Conservation (phyloP, 2,797 vertebrate genomes). For the Oreortyx pictus region DNA sequence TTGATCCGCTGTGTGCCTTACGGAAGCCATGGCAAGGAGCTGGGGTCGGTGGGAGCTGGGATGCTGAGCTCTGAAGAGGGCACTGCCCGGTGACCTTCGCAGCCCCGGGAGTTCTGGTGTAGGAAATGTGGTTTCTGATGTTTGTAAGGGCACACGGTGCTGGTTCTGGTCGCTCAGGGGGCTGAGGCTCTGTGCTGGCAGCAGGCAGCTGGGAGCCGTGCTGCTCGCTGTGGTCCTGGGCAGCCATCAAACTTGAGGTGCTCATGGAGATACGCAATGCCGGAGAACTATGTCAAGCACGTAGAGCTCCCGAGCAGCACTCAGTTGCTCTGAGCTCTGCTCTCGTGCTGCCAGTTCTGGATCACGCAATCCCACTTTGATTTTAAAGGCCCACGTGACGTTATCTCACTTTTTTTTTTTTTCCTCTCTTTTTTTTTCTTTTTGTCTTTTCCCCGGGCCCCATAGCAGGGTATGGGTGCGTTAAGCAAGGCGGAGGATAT, state of each 20-base stretch:
- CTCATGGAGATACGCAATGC: constrained; percentile 58
- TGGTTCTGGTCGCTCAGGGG: background rate
- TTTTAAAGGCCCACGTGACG: constrained; percentile 37
- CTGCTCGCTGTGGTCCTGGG: background rate
- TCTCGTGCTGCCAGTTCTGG: constrained; percentile 50
- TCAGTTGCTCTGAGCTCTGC: constrained; percentile 63
- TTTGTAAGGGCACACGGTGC: background rate
- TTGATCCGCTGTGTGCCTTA: constrained; percentile 28
- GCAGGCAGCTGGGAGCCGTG: background rate
- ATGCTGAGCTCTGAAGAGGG: constrained; percentile 39
- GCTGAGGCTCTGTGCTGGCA: background rate
- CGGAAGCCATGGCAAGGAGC: background rate
- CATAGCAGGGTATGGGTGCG: background rate
- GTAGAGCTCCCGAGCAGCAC: constrained; percentile 53
- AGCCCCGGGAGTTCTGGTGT: background rate
- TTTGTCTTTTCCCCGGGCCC: background rate
- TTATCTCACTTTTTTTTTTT: background rate
- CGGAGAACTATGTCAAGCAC: constrained; percentile 70
- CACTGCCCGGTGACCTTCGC: background rate
- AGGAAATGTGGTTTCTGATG: background rate
- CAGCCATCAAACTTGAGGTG: constrained; percentile 43
- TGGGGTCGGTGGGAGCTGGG: constrained; percentile 23
- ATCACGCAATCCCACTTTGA: constrained; percentile 1
- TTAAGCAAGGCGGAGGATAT: background rate
- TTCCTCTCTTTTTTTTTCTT: background rate